Percentiles rank a stretch among this genome's conserved stretches.
Conservation (phyloP, 2,797 vertebrate genomes). For the Delichon dasypus region DNA sequence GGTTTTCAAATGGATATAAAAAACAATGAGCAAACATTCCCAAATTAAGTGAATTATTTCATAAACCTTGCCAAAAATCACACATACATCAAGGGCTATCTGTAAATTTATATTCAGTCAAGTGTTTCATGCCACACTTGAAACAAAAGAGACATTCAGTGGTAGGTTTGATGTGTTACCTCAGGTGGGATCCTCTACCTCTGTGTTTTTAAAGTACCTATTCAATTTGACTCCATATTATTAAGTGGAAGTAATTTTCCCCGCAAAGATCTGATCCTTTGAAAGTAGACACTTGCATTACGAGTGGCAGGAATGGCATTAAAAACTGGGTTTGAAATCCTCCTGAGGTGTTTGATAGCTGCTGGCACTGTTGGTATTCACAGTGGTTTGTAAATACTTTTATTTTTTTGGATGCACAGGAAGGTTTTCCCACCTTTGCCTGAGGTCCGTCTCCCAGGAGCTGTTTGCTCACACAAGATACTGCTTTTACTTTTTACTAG, state of each 20-base stretch:
- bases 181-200: background rate
- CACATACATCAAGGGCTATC: background rate
- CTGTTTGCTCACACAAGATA: background rate
- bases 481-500: background rate
- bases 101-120: background rate
- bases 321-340: background rate
- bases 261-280: background rate
- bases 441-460: background rate
- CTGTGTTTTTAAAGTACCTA: background rate
- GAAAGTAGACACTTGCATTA: background rate
- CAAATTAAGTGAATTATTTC: constrained; percentile 36
- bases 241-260: background rate
- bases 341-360: background rate
- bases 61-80: constrained; percentile 13
- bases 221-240: background rate
- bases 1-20: background rate
- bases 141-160: background rate
- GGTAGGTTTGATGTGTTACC: background rate
- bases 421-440: background rate
- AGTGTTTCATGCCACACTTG: background rate
- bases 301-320: rapidly evolving
- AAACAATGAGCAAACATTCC: background rate
- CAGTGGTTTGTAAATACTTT: background rate
- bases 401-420: background rate
- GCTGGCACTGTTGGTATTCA: background rate